Evolutionary conservation across 2,888 invertebrate species (phyloP), one percentile per base, ranked within the genome.

Genomic region (Yponomeuta plumbellus): DNA sequence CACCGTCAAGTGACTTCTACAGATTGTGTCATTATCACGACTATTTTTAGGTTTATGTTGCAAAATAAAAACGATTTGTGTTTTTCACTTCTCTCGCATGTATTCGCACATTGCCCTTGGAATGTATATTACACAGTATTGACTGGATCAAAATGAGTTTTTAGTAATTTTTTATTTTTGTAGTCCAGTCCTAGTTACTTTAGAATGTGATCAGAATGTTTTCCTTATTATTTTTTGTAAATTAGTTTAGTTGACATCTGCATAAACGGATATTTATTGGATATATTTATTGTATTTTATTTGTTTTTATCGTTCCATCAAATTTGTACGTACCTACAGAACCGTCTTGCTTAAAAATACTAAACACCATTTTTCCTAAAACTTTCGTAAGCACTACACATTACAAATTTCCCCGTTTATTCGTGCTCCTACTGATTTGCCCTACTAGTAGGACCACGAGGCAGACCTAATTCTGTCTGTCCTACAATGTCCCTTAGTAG

Each of bases 191-290:
- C 44, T 52, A 52, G 44, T 17, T 52, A 52, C 44, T 52, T 52
- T 52, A 52, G 44, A 52, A 52, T 52, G 44, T 52, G 44, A 52
- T 52, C 44, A 52, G 3, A 17, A 52, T 52, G 44, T 52, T 67
- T 67, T 56, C 21, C 62, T 59, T 64, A 61, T 21, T 40, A 64
- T 63, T 52, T 58, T 66, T 65, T 66, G 44, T 44, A 67, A 65
- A 57, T 66, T 67, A 66, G 61, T 52, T 58, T 20, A 58, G 58
- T 58, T 58, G 78, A 83, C 72, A 79, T 81, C 80, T 78, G 71
- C 84, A 82, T 84, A 84, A 84, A 79, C 66, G 73, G 70, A 76
- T 83, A 79, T 75, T 66, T 65, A 21, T 58, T 58, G 22, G 22
- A 21, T 20, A 13, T 17, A 39, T 34, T 44, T 21, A 4, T 34